Percentiles rank a stretch among this genome's conserved stretches.
phyloP scores from a whole-genome alignment of 2,797 vertebrate species.

The Pseudocheirus occidentalis region DNA sequence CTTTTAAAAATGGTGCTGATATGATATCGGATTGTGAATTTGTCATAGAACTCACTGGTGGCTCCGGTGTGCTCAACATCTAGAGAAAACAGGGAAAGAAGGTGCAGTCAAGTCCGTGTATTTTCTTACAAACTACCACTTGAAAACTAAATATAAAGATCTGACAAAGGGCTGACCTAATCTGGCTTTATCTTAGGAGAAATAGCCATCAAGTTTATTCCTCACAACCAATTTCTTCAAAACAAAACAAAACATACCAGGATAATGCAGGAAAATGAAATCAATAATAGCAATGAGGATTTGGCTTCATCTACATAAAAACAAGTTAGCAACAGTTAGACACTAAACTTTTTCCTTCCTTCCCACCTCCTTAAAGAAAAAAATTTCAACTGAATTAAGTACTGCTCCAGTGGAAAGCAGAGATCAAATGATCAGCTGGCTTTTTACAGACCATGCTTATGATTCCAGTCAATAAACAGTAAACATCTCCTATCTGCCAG shows the following conservation, averaged over 20 bases:
- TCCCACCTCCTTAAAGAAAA: background rate
- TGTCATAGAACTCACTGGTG: conserved; percentile 99
- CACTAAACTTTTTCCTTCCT: background rate
- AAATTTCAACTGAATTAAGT: background rate
- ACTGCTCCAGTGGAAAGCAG: background rate
- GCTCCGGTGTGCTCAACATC: conserved; percentile 99
- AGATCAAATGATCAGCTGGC: background rate
- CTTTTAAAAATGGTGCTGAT: conserved; percentile 99
- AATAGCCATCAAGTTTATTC: background rate
- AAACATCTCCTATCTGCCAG: no score
- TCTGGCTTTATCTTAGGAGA: background rate
- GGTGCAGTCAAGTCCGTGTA: background rate
- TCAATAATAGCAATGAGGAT: background rate
- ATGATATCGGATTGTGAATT: conserved; percentile 99
- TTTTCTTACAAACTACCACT: background rate
- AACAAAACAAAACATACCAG: background rate
- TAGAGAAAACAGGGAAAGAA: conserved; percentile 73
- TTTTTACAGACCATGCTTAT: no score
- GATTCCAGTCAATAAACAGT: no score
- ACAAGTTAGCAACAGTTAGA: background rate
- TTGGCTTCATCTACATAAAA: background rate
- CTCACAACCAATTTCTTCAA: background rate
- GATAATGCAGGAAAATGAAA: background rate
- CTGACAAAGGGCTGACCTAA: background rate
- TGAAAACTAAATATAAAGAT: fast-evolving